Evolutionary conservation across 53 echinoderm and acorn worm genomes (phyloP).

Genomic region (Apostichopus leukothele): DNA sequence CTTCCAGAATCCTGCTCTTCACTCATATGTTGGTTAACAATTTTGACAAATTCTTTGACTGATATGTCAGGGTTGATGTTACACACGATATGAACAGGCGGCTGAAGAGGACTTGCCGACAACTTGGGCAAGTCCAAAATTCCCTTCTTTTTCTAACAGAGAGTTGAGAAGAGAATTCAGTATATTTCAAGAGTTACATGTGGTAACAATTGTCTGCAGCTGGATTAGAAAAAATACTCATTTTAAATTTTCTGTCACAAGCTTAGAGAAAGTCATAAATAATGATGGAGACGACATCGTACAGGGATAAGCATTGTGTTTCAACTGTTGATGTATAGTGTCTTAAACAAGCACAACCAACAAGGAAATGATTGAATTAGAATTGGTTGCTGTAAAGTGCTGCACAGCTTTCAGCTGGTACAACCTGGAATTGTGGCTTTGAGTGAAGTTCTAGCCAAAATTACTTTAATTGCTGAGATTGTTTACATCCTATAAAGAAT

Average conservation of each 20-base stretch:
- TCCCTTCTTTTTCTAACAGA: slow-evolving; percentile 19
- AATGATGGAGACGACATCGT: too few species aligned
- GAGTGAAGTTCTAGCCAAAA: too few species aligned
- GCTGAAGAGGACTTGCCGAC: not conserved
- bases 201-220: not conserved
- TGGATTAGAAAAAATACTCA: not conserved
- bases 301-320: too few species aligned
- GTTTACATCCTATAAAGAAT: too few species aligned
- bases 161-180: not conserved
- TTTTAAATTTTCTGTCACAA: not conserved
- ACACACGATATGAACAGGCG: slow-evolving; percentile 81
- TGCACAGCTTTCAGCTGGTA: too few species aligned
- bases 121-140: not conserved
- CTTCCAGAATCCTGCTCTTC: not conserved
- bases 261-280: too few species aligned
- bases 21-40: slow-evolving; percentile 58
- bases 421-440: too few species aligned
- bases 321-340: too few species aligned
- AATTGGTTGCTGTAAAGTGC: too few species aligned
- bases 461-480: too few species aligned
- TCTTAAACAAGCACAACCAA: too few species aligned
- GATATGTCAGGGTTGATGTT: slow-evolving; percentile 79
- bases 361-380: too few species aligned
- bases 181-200: not conserved
- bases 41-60: slow-evolving; percentile 75